phyloP scores from a whole-genome alignment of 2,113 vertebrate genomes.

The Istiophorus platypterus region DNA sequence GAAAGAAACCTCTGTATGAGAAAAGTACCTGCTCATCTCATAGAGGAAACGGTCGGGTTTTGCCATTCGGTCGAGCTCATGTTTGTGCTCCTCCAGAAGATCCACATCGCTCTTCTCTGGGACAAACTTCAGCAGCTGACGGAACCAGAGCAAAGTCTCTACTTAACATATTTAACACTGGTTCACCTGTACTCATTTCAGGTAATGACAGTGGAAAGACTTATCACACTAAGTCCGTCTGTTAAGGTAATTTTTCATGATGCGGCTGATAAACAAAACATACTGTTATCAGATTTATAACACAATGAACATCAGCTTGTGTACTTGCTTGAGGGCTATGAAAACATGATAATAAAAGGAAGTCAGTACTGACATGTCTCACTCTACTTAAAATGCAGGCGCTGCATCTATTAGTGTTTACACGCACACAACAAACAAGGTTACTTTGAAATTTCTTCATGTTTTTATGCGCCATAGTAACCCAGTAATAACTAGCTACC shows the following conservation, averaged over 20 bases:
- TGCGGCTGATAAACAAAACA: not conserved
- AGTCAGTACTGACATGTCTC: no score
- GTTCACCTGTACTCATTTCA: not conserved
- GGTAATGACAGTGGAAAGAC: not conserved
- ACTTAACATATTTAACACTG: not conserved
- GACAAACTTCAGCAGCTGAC: conserved; percentile 96
- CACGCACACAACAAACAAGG: not conserved
- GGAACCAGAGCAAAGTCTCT: conserved; percentile 17
- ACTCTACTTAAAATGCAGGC: no score
- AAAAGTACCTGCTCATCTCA: conserved; percentile 96
- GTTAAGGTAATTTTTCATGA: not conserved
- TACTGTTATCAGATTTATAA: not conserved
- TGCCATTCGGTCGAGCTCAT: conserved; percentile 97
- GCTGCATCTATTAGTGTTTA: not conserved
- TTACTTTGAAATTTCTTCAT: not conserved
- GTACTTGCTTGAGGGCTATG: not conserved
- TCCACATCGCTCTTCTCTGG: conserved; percentile 97
- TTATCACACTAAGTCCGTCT: not conserved
- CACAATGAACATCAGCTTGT: not conserved
- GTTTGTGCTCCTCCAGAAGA: conserved; percentile 96
- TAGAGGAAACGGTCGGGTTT: conserved; percentile 98
- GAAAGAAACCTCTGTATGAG: not conserved
- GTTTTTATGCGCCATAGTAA: not conserved
- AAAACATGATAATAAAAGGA: not conserved
- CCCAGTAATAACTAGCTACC: no score